phyloP scores from a whole-genome alignment of 2,797 vertebrate species.

The Gobio occitaniae region DNA sequence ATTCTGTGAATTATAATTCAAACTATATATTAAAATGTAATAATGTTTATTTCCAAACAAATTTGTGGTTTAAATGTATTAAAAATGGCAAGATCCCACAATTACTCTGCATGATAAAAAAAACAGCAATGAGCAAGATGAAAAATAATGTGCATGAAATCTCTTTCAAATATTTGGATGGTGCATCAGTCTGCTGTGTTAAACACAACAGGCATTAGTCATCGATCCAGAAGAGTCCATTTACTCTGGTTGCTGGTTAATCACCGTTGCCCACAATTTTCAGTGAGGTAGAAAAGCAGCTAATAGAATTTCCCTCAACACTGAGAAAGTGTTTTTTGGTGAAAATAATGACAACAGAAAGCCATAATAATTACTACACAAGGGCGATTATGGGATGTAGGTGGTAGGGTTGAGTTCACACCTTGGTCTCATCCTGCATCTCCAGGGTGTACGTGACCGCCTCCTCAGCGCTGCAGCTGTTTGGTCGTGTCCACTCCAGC shows the following conservation, averaged over 20 bases:
- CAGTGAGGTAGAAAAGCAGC: constrained; percentile 7
- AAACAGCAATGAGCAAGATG: not conserved
- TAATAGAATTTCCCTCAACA: constrained; percentile 19
- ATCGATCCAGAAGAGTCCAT: constrained; percentile 6
- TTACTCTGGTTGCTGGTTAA: not conserved
- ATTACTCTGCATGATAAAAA: not conserved
- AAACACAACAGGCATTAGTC: constrained; percentile 7
- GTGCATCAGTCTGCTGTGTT: not conserved
- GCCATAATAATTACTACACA: not conserved
- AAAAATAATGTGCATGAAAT: not conserved
- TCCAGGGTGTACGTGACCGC: constrained; percentile 92
- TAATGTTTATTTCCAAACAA: not conserved
- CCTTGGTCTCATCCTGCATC: constrained; percentile 93
- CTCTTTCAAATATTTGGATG: not conserved
- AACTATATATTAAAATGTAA: not conserved
- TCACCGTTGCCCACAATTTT: too few species aligned
- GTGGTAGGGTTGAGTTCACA: constrained; percentile 70
- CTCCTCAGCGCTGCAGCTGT: constrained; percentile 90
- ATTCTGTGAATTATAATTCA: not conserved
- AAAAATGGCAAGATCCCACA: not conserved
- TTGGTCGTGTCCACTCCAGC: constrained; percentile 92
- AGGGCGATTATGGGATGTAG: not conserved
- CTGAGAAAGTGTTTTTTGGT: not conserved
- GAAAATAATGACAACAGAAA: not conserved
- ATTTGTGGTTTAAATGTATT: not conserved